Percentiles rank a stretch among this genome's conserved stretches.
Conservation (phyloP, 2,797 vertebrate species). For the Acanthurus leucopareius region DNA sequence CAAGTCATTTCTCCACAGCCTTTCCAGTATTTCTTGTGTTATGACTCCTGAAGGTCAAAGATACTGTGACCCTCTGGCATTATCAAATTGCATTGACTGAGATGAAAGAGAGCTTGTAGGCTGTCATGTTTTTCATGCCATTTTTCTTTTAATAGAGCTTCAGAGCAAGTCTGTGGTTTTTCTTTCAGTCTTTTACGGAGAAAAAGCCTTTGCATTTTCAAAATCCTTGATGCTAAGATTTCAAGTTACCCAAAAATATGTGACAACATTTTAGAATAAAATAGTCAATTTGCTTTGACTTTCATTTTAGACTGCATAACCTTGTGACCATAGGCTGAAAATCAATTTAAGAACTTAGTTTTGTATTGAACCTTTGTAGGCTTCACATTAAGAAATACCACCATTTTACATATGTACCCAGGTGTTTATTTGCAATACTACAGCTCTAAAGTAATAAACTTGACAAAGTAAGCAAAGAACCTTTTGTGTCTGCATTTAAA, state of each 20-base stretch:
- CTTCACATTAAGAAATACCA: too few relatives aligned
- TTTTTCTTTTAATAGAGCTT: constrained; percentile 15
- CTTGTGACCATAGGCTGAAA: not conserved
- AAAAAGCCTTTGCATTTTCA: not conserved
- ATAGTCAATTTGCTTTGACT: not conserved
- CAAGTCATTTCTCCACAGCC: constrained; percentile 8
- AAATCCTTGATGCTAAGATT: not conserved
- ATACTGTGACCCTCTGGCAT: constrained; percentile 21
- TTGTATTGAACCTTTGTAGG: too few relatives aligned
- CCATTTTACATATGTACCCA: too few relatives aligned
- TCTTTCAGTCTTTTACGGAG: not conserved
- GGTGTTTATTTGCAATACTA: too few relatives aligned
- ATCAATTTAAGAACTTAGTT: not conserved
- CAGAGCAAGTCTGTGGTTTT: not conserved
- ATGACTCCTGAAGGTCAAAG: constrained; percentile 44
- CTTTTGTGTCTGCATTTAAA: not conserved
- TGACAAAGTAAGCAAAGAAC: too few relatives aligned
- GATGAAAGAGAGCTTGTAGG: constrained; percentile 29
- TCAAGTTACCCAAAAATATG: not conserved
- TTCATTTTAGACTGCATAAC: not conserved
- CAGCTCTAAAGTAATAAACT: too few relatives aligned
- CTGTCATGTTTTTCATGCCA: constrained; percentile 16
- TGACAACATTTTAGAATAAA: not conserved
- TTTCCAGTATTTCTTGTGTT: constrained; percentile 17
- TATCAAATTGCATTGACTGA: constrained; percentile 30